Evolutionary conservation across 2,888 invertebrate species (phyloP).

Genomic region (Ernsta delagoae): DNA sequence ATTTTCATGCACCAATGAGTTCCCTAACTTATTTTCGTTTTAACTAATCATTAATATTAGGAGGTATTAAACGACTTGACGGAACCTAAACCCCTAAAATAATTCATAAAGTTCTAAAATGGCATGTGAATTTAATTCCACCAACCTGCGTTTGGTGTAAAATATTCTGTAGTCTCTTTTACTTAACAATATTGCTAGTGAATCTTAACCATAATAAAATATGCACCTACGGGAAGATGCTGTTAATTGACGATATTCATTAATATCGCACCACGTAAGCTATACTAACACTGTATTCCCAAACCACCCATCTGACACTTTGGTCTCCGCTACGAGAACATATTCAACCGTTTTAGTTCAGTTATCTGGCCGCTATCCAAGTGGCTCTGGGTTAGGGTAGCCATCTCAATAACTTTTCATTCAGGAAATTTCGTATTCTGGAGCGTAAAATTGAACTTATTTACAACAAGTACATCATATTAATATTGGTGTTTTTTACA

Average conservation of each 20-base stretch:
- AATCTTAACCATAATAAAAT: neutral
- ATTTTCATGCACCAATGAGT: too few species aligned
- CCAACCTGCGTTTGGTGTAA: too few species aligned
- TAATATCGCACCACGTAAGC: neutral
- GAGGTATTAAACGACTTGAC: too few species aligned
- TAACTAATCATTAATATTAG: too few species aligned
- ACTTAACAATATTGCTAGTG: too few species aligned
- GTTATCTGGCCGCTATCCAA: constrained; percentile 31
- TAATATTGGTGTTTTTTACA: too few species aligned
- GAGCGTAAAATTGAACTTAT: neutral
- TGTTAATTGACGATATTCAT: neutral
- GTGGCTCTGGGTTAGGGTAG: neutral
- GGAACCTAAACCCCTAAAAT: too few species aligned
- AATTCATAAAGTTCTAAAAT: too few species aligned
- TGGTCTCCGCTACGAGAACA: constrained; percentile 4
- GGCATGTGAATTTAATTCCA: too few species aligned
- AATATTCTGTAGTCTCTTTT: too few species aligned
- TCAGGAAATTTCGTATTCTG: neutral
- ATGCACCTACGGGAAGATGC: neutral
- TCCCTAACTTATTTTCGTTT: too few species aligned
- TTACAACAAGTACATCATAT: too few species aligned
- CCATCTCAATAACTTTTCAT: neutral
- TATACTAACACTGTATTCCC: neutral
- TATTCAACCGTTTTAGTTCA: constrained; percentile 22
- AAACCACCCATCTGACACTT: neutral